Evolutionary conservation across 1,140 invertebrate species (phyloP), one percentile per base, ranked within the genome.

Genomic region (Drosophila albomicans): DNA sequence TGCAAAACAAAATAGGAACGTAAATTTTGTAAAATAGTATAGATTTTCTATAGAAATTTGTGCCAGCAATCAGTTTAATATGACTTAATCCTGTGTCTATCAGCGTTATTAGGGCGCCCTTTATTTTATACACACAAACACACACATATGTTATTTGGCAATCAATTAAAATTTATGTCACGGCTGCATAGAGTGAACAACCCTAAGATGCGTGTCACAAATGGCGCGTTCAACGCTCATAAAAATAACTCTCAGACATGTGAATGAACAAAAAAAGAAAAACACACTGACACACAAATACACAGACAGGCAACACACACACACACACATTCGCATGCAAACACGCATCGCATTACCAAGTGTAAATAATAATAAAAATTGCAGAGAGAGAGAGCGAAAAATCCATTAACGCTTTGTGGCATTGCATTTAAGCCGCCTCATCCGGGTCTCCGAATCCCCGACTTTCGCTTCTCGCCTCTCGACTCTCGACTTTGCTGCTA

Each of bases 391-490:
- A 25, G 20, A 25, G 20, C 3, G 20, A 49, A 81, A 75, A 88
- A 89, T 82, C 81, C 84, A 88, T 88, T 88, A 88, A 89, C 77
- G 78, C 85, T 88, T 81, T 88, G 80, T 87, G 80, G 80, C 67
- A 87, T 84, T 89, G 84, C 84, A 81, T 89, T 78, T 81, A 81
- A 89, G 80, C 69, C 67, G 71, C 67, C 67, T 56, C 80, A 75
- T 75, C 69, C 64, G 46, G 35, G 64, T 75, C 79, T 88, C 79
- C 41, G 52, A 8, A 8, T 51, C 51, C 57, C 57, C 56, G 45
- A 15, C 30, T 20, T 28, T 20, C 35, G 5, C 32, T 3, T 1
- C 16, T 20, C 16, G 20, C 3, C n/a, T 13, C 49, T 30, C n/a
- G 20, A 11, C 15, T 25, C 54, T 11, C 5, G 30, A 25, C 3